phyloP scores from a whole-genome alignment of 2,888 invertebrate species.

The Volucella zonaria region DNA sequence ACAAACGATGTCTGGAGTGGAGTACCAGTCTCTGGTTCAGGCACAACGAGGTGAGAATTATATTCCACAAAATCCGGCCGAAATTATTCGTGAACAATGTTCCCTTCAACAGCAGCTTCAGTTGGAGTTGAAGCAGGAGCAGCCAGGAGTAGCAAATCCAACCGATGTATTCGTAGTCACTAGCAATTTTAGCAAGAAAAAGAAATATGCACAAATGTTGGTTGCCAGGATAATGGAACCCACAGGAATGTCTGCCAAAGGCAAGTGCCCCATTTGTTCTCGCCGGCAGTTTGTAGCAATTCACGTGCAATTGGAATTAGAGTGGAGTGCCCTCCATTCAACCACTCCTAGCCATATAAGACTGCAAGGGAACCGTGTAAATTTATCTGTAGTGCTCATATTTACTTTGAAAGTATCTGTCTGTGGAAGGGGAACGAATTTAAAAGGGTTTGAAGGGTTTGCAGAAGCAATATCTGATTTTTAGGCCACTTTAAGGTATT shows the following conservation, averaged over 20 bases:
- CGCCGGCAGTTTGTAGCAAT: slow-evolving; percentile 38
- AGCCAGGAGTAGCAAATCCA: not conserved
- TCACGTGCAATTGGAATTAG: slow-evolving; percentile 45
- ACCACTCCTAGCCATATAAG: not conserved
- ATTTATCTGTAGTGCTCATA: slow-evolving; percentile 32
- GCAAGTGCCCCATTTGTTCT: slow-evolving; percentile 57
- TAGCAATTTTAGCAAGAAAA: not conserved
- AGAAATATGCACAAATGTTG: slow-evolving; percentile 59
- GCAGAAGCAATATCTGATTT: too few relatives aligned
- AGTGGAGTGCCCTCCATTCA: too few relatives aligned
- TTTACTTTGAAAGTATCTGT: slow-evolving; percentile 25
- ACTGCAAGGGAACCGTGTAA: not conserved
- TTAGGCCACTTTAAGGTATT: too few relatives aligned
- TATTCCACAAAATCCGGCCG: slow-evolving; percentile 50
- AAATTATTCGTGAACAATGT: slow-evolving; percentile 49
- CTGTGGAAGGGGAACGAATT: slow-evolving; percentile 6
- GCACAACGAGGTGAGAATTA: slow-evolving; percentile 70
- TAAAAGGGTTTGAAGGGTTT: too few relatives aligned
- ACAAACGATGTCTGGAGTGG: too few relatives aligned
- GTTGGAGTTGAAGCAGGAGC: not conserved
- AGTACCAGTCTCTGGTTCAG: not conserved
- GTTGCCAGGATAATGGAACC: slow-evolving; percentile 68
- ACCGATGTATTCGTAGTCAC: too few relatives aligned
- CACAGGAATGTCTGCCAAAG: slow-evolving; percentile 66
- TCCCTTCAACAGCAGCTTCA: not conserved